Conservation (phyloP, 2,888 invertebrate genomes). For the Synanthedon andrenaeformis region DNA sequence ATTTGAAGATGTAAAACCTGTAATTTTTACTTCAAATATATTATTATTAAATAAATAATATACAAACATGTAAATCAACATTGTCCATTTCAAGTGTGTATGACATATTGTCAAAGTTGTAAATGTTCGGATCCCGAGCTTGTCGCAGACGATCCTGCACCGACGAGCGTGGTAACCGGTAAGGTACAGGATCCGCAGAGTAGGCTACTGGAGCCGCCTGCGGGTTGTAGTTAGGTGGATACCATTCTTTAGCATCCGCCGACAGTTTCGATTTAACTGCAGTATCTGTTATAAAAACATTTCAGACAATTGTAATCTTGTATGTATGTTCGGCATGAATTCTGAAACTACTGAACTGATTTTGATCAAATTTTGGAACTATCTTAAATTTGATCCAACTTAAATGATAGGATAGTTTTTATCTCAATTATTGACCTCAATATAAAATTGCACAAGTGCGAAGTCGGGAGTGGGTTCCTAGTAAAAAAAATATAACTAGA, state of each 20-base stretch:
- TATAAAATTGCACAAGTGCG: no score
- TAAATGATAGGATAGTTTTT: no score
- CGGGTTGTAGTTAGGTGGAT: conserved; percentile 63
- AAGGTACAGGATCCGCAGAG: conserved; percentile 36
- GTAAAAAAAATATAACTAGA: no score
- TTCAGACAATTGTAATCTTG: no score
- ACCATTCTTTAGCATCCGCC: conserved; percentile 73
- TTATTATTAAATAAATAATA: not conserved
- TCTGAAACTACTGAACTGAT: no score
- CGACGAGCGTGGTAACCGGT: conserved; percentile 46
- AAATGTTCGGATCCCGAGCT: conserved; percentile 54
- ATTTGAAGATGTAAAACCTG: no score
- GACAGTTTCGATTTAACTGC: conserved; percentile 57
- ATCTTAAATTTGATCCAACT: no score
- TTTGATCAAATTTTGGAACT: no score
- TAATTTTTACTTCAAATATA: no score
- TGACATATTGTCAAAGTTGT: conserved; percentile 54
- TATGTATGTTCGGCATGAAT: no score
- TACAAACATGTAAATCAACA: conserved; percentile 46
- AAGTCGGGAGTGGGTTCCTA: no score
- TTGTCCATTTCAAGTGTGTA: conserved; percentile 54
- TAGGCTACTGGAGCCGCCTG: conserved; percentile 32
- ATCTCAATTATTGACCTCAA: no score
- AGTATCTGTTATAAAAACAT: conserved; percentile 19
- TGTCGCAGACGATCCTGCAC: conserved; percentile 61